These are phyloP conservation scores for Eupithecia dodoneata DNA, from an alignment of 2,888 invertebrate genomes.

Conservation along the genomic window DNA sequence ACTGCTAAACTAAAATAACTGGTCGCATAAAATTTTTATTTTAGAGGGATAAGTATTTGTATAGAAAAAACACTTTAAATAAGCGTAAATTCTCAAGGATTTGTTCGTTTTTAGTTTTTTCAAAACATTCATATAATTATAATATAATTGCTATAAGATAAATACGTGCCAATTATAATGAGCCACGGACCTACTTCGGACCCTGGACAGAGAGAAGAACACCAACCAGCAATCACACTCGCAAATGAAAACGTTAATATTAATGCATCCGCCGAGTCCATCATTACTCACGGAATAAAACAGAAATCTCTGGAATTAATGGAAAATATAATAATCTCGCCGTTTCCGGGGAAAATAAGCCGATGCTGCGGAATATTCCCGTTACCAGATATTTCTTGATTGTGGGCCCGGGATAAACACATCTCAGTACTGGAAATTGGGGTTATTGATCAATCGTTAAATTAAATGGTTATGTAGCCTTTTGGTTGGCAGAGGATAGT, in stretches of 20 bases:
- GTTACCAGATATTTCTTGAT: constrained; percentile 14
- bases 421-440: background rate
- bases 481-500: background rate
- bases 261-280: constrained; percentile 14
- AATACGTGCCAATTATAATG: background rate
- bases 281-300: constrained; percentile 13
- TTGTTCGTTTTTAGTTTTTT: no score
- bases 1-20: background rate
- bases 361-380: constrained; percentile 9
- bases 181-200: background rate
- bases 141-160: background rate
- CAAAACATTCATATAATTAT: no score
- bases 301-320: constrained; percentile 21
- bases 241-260: constrained; percentile 16
- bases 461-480: background rate
- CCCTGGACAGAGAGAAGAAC: background rate
- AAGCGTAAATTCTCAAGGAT: no score
- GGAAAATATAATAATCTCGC: constrained; percentile 26
- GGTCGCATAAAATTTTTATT: no score
- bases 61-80: no score
- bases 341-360: constrained; percentile 24
- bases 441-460: background rate
- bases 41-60: no score
- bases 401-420: background rate
- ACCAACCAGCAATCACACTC: constrained; percentile 12